These are phyloP conservation scores for Galagoides demidoff DNA, from an alignment of 2,797 vertebrate genomes.

Conservation along the genomic window DNA sequence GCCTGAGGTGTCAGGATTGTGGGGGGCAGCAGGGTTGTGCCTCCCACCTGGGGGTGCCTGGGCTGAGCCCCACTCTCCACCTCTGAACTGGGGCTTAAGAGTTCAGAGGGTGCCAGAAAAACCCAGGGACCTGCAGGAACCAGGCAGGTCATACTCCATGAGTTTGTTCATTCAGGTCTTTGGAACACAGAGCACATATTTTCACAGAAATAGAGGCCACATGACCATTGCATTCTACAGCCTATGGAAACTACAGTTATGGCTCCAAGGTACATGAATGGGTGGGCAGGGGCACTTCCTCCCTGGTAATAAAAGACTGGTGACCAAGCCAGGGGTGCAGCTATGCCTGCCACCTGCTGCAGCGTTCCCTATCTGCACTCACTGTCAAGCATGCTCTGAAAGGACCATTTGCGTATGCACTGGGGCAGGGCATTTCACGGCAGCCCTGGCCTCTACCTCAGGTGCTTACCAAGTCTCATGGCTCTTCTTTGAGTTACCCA, in stretches of 20 bases:
- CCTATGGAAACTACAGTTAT: background rate
- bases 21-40: background rate
- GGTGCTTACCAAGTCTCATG: background rate
- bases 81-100: background rate
- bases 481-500: background rate
- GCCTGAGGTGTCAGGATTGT: too few relatives aligned
- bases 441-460: background rate
- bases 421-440: background rate
- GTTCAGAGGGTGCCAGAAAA: background rate
- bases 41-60: too few relatives aligned
- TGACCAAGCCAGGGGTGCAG: background rate
- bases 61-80: background rate
- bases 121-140: background rate
- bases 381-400: background rate
- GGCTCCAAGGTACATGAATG: rapidly evolving
- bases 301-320: background rate
- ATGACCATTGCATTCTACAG: background rate
- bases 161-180: background rate
- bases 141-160: background rate
- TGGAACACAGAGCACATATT: background rate
- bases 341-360: background rate
- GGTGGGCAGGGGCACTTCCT: background rate
- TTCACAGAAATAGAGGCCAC: background rate
- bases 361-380: background rate
- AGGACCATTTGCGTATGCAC: rapidly evolving